A percentile compares a stretch with the other conserved stretches of the same genome.
Evolutionary conservation across 2,113 vertebrate genomes (phyloP).

Genomic region (Channa argus): DNA sequence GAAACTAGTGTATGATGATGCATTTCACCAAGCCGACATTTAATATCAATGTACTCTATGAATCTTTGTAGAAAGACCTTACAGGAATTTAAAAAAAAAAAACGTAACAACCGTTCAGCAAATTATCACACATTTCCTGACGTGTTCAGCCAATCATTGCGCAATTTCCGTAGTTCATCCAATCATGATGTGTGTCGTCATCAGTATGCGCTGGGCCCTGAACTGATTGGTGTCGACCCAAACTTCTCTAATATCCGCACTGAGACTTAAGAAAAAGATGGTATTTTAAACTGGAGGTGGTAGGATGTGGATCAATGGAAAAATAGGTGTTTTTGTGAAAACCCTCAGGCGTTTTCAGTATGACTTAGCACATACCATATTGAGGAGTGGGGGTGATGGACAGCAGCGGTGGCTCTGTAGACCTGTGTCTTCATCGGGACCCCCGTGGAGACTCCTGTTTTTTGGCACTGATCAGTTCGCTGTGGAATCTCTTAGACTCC

Average conservation of each 20-base stretch:
- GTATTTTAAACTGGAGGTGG: neutral
- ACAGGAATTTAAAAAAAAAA: too few relatives aligned
- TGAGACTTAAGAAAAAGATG: neutral
- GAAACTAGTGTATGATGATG: too few relatives aligned
- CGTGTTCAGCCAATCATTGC: too few relatives aligned
- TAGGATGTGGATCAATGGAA: slow-evolving; percentile 32
- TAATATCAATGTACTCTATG: too few relatives aligned
- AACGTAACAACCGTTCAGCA: too few relatives aligned
- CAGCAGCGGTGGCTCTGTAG: neutral
- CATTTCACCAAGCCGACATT: too few relatives aligned
- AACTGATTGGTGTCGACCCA: too few relatives aligned
- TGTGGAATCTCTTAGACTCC: slow-evolving; percentile 83
- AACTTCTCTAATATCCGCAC: neutral
- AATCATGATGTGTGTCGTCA: too few relatives aligned
- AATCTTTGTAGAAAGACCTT: too few relatives aligned
- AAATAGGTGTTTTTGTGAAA: neutral
- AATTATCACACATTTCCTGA: too few relatives aligned
- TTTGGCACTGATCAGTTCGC: slow-evolving; percentile 93
- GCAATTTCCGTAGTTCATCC: too few relatives aligned
- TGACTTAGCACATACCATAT: accelerated
- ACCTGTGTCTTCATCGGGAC: slow-evolving; percentile 51
- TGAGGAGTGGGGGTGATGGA: accelerated
- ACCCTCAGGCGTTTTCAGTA: neutral
- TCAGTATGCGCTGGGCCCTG: too few relatives aligned
- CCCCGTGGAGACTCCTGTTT: slow-evolving; percentile 91